These are phyloP conservation scores for Macroramphosus scolopax DNA, from an alignment of 2,797 vertebrate genomes.

Conservation along the genomic window DNA sequence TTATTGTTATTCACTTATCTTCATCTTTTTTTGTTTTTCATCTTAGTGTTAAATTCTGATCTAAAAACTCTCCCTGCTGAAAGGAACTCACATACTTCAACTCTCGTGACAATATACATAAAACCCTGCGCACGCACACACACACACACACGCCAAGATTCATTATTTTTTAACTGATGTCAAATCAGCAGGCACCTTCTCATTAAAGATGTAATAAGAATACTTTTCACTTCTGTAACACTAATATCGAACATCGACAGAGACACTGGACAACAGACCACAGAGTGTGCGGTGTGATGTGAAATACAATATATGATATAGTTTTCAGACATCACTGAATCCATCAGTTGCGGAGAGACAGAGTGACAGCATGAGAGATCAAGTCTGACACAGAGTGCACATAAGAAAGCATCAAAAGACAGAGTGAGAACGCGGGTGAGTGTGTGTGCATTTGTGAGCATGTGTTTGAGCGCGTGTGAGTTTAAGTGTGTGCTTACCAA, in stretches of 20 bases:
- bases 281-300: constrained; percentile 21
- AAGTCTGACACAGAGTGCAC: constrained; percentile 70
- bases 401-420: constrained; percentile 69
- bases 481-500: constrained; percentile 69
- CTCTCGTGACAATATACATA: no score
- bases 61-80: no score
- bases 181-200: neutral
- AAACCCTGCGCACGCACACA: no score
- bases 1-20: no score
- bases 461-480: constrained; percentile 22
- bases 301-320: constrained; percentile 58
- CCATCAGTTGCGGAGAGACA: constrained; percentile 53
- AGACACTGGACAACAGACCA: constrained; percentile 22
- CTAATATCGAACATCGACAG: neutral
- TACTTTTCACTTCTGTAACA: no score
- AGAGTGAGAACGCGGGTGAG: constrained; percentile 44
- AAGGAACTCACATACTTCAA: no score
- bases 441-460: constrained; percentile 16
- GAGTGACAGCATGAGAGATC: constrained; percentile 67
- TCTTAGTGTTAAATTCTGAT: no score
- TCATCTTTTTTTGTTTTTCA: no score
- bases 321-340: constrained; percentile 60
- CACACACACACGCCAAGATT: no score
- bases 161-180: no score
- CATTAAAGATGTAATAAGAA: neutral